Base-by-base conservation (phyloP, 2,888 invertebrate species). In the Cistogaster globosa region DNA sequence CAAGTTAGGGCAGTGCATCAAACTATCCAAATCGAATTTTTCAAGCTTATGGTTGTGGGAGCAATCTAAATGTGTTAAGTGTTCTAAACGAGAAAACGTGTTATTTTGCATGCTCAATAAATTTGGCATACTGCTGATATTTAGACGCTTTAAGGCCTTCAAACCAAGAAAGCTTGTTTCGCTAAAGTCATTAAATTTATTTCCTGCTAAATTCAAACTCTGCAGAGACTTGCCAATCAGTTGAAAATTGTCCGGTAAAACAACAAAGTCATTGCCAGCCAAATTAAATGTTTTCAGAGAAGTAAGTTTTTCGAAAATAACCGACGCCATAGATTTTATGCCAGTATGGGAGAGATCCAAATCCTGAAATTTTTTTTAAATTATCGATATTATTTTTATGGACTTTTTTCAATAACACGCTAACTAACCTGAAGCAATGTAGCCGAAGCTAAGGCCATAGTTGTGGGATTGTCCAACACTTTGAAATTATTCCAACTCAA, bases 401-500 rank as follows among this genome's bases (percentile, higher is more conserved):
- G 1, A 20, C 7, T 57, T 18, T 45, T 22, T 62, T n/a, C 0
- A 16, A 38, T 26, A 63, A 18, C 8, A 38, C 4, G 22, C 0
- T 32, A 20, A 48, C 77, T 48, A 9, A 95, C 95, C 93, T 95
- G 93, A 76, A 96, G 91, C 76, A 94, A 93, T 8, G 89, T 90
- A 51, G 94, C 93, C 57, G 94, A 93, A 0, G 94, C 93, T 83
- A 96, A 87, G 0, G 95, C 94, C n/a, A 94, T 89, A 2, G 94
- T 92, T 0, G 95, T 95, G 36, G 94, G 93, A 58, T 93, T 92
- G 88, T 95, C 95, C 38, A 96, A 90, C 65, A 94, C 93, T 88
- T 93, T 93, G 36, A 96, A 93, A 12, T 94, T 93, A 88, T 96
- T 96, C 88, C 94, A 93, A 89, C 94, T 94, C 77, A 96, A 91